A percentile compares a stretch with the other conserved stretches of the same genome.
phyloP scores from a whole-genome alignment of 2,113 vertebrate species.

The Lophotis ruficrista region DNA sequence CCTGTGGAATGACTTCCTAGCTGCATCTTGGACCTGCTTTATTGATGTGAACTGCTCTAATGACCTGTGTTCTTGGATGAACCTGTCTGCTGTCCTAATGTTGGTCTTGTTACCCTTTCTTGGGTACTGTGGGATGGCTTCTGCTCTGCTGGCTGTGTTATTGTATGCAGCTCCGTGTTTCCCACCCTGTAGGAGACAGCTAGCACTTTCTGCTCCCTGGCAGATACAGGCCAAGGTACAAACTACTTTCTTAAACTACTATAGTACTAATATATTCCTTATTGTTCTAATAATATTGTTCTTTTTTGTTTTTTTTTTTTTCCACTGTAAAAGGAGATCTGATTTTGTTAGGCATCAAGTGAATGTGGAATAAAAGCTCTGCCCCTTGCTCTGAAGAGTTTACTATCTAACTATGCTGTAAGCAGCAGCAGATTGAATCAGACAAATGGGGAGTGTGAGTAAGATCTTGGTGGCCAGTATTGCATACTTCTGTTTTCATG shows the following conservation, averaged over 20 bases:
- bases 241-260: not conserved
- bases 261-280: rapidly evolving
- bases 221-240: not conserved
- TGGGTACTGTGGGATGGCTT: rapidly evolving
- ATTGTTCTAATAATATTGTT: not conserved
- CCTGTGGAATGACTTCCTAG: rapidly evolving
- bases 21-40: rapidly evolving
- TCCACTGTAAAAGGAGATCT: rapidly evolving
- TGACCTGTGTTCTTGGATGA: rapidly evolving
- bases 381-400: not conserved
- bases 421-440: not conserved
- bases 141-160: not conserved
- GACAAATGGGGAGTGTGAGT: rapidly evolving
- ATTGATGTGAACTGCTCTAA: rapidly evolving
- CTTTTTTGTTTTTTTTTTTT: not conserved
- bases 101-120: rapidly evolving
- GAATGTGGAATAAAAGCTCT: not conserved
- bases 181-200: not conserved
- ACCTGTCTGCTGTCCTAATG: rapidly evolving
- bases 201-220: rapidly evolving
- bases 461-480: not conserved
- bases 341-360: not conserved
- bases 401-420: rapidly evolving
- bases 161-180: not conserved
- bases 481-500: rapidly evolving